phyloP scores from a whole-genome alignment of 1,140 invertebrate species.

The Drosophila trapezifrons region DNA sequence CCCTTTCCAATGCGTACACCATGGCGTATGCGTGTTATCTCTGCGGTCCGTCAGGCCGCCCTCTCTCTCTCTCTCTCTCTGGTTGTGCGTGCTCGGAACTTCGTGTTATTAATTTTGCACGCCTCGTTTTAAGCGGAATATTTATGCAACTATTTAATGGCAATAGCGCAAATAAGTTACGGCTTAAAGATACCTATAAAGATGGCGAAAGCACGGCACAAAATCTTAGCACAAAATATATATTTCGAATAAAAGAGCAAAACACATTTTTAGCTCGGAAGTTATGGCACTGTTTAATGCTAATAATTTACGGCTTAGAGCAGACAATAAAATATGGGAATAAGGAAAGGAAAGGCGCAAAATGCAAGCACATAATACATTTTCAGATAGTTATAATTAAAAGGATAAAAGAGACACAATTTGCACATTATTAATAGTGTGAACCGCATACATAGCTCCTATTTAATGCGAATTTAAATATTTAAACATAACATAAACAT shows the following conservation, averaged over 20 bases:
- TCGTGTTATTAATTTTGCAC: constrained; percentile 63
- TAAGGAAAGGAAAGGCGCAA: too few relatives aligned
- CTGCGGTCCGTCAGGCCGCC: constrained; percentile 38
- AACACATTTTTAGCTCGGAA: background rate
- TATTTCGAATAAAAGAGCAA: constrained; percentile 3
- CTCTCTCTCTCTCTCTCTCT: background rate
- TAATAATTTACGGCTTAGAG: background rate
- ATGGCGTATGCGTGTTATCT: constrained; percentile 73
- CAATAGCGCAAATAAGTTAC: constrained; percentile 64
- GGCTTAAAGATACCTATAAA: constrained; percentile 16
- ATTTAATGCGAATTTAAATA: too few relatives aligned
- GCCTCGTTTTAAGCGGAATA: constrained; percentile 57
- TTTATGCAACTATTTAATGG: constrained; percentile 68
- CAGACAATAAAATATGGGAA: background rate
- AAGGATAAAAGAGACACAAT: background rate
- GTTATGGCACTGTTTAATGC: constrained; percentile 3
- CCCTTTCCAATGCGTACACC: constrained; percentile 33
- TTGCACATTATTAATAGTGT: too few relatives aligned
- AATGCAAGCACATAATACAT: background rate
- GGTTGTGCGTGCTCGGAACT: constrained; percentile 29
- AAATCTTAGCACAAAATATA: constrained; percentile 16
- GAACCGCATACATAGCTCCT: too few relatives aligned
- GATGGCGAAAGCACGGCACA: background rate
- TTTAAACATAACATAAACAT: too few relatives aligned
- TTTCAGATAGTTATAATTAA: too few relatives aligned